These are phyloP conservation scores for Plestiodon gilberti DNA, from an alignment of 2,113 vertebrate genomes.

Conservation along the genomic window DNA sequence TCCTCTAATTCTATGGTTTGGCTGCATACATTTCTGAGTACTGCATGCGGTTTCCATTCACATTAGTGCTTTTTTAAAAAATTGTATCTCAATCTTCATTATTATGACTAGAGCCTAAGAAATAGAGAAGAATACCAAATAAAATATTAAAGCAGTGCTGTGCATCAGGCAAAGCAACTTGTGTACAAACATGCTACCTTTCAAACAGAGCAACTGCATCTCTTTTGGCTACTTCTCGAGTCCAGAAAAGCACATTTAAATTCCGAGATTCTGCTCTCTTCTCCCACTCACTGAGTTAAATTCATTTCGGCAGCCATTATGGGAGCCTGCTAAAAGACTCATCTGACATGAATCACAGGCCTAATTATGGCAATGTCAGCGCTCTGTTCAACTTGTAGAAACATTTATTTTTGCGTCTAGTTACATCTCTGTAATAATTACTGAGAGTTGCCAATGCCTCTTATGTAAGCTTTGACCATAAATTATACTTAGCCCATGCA, in stretches of 20 bases:
- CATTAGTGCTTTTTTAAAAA: background rate
- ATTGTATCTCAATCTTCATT: background rate
- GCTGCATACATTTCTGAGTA: background rate
- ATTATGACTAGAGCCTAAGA: background rate
- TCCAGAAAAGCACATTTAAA: slow-evolving; percentile 30
- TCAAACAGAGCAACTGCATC: background rate
- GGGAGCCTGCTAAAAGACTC: slow-evolving; percentile 27
- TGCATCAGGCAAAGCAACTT: background rate
- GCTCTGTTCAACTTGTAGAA: slow-evolving; percentile 53
- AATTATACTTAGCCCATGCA: slow-evolving; percentile 50
- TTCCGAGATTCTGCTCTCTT: slow-evolving; percentile 1
- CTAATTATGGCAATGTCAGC: slow-evolving; percentile 58
- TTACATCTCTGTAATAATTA: slow-evolving; percentile 58
- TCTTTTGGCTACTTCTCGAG: background rate
- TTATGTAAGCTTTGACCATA: slow-evolving; percentile 46
- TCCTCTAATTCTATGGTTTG: background rate
- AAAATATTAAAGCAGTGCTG: background rate
- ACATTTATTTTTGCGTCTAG: slow-evolving; percentile 55
- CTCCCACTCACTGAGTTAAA: slow-evolving; percentile 15
- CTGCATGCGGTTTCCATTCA: no score
- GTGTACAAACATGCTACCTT: background rate
- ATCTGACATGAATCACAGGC: slow-evolving; percentile 55
- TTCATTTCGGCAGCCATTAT: slow-evolving; percentile 35
- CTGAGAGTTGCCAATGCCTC: slow-evolving; percentile 52
- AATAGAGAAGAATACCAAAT: background rate